phyloP scores from a whole-genome alignment of 2,797 vertebrate species.

The Rallus crepitans region DNA sequence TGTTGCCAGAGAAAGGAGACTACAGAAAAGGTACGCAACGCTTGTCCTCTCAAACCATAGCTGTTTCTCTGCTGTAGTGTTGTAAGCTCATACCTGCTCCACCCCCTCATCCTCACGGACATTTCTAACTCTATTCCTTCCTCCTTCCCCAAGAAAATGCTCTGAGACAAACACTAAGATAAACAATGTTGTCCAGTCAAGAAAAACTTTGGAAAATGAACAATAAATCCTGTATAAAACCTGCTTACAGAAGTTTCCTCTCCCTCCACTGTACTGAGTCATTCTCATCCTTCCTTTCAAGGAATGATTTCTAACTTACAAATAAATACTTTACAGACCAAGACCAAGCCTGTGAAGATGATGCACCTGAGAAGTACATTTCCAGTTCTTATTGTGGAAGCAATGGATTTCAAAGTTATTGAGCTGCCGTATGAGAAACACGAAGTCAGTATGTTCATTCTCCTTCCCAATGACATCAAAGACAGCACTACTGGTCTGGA shows the following conservation, averaged over 20 bases:
- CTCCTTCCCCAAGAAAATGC: background rate
- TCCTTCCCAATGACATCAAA: conserved; percentile 82
- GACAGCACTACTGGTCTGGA: conserved; percentile 80
- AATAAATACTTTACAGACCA: conserved; percentile 74
- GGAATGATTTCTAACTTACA: background rate
- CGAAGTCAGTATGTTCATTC: conserved; percentile 87
- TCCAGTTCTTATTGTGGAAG: conserved; percentile 78
- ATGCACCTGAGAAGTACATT: conserved; percentile 82
- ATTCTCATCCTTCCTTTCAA: background rate
- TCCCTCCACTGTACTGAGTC: background rate
- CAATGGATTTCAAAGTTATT: conserved; percentile 81
- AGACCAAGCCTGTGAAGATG: conserved; percentile 84
- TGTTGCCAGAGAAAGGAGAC: background rate
- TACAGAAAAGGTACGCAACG: background rate
- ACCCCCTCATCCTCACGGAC: background rate
- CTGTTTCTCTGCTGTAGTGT: background rate
- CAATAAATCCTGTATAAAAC: background rate
- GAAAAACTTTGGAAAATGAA: background rate
- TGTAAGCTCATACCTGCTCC: background rate
- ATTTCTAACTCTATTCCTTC: background rate
- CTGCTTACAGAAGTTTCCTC: background rate
- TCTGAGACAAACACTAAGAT: background rate
- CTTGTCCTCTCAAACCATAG: background rate
- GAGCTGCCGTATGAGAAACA: conserved; percentile 84
- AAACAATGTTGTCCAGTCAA: background rate